Evolutionary conservation across 2,113 vertebrate genomes (phyloP).

Genomic region (Catagonus wagneri): DNA sequence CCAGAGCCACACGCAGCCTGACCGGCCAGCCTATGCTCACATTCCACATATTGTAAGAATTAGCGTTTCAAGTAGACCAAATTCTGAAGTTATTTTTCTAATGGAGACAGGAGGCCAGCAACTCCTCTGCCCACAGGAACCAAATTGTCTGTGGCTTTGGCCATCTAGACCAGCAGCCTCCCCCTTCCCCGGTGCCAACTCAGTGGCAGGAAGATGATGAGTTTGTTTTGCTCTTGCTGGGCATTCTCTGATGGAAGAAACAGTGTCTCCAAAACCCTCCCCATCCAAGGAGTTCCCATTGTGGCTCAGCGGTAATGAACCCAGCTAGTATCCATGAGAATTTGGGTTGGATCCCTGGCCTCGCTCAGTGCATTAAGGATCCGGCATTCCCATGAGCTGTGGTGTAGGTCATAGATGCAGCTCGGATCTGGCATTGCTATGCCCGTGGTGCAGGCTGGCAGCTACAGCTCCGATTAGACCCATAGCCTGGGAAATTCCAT

Average conservation of each 20-base stretch:
- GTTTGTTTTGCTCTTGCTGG: not conserved
- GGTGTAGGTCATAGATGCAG: too few species aligned
- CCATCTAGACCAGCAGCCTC: not conserved
- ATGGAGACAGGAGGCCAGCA: not conserved
- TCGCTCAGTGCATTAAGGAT: too few species aligned
- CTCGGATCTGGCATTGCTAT: too few species aligned
- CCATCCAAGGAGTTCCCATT: too few species aligned
- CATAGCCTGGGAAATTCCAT: too few species aligned
- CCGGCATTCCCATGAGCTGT: too few species aligned
- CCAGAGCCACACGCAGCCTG: not conserved
- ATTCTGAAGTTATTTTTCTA: not conserved
- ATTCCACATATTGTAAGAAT: not conserved
- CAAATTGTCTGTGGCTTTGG: not conserved
- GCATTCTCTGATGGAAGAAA: not conserved
- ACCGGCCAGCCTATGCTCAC: not conserved
- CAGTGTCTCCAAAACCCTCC: not conserved
- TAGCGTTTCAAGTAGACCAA: not conserved
- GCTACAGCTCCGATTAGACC: too few species aligned
- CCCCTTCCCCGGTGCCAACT: not conserved
- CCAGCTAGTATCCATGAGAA: too few species aligned
- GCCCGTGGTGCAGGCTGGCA: too few species aligned
- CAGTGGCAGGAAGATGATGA: rapidly evolving
- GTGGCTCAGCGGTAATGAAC: too few species aligned
- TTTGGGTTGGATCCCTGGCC: too few species aligned
- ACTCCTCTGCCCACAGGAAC: not conserved